Base-by-base conservation (phyloP, 2,888 invertebrate species). In the Pandemis heparana region DNA sequence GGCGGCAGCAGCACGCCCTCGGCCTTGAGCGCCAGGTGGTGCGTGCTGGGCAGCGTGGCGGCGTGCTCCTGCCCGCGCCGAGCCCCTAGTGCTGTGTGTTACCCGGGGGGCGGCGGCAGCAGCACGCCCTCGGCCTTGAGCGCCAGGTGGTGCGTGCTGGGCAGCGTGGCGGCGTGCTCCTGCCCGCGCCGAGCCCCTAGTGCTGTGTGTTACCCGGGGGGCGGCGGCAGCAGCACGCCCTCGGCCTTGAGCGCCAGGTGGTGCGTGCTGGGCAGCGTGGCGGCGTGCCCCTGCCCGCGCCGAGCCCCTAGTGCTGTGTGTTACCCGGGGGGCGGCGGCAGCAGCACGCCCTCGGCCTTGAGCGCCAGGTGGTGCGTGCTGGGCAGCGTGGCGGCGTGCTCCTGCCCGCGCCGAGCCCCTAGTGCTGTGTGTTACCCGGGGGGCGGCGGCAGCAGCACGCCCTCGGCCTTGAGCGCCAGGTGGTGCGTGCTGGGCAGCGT, bases 121-220 rank as follows among this genome's bases (percentile, higher is more conserved):
- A 99, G 95, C 0, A 99, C 98, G 0, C 99, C 99, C 90, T 99
- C 99, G 2, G 99, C 97, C 94, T 98, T 98, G 38, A 99, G 96
- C 0, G 98, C 98, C 75, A 99, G 95, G 79, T 98, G 97, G 79
- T 98, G 97, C 70, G 97, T 97, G 56, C 96, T 96, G 75, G 97
- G 97, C 48, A 99, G 96, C 76, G 97, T 95, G 64, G 98, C 97
- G 6, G 98, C 97, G 63, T 97, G 97, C 80, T 99, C 99, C 0
- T 95, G 53, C 85, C 82, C 70, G 84, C 82, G 77, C 87, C 39
- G 39, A 8, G 39, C 39, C n/a, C n/a, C n/a, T n/a, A n/a, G n/a
- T n/a, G n/a, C n/a, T n/a, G n/a, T n/a, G n/a, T n/a, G n/a, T 39
- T n/a, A 98, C 95, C 80, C 96, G 95, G 75, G 97, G 96, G 75